A percentile compares a stretch with the other conserved stretches of the same genome.
phyloP scores from a whole-genome alignment of 2,113 vertebrate genomes.

The Monopterus albus region DNA sequence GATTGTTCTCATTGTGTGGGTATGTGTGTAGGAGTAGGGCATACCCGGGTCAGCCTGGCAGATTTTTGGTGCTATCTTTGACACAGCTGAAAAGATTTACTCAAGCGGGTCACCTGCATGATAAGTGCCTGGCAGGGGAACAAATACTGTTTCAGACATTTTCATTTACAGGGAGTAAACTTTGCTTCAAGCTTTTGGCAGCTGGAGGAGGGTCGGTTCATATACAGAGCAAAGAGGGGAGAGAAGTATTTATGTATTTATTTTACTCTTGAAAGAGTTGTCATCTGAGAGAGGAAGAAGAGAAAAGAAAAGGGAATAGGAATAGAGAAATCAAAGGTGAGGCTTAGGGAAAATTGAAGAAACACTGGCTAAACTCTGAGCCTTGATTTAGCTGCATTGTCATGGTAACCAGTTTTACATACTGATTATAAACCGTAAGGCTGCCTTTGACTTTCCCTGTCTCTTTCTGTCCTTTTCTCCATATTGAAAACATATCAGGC shows the following conservation, averaged over 20 bases:
- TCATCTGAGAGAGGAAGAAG: conserved; percentile 39
- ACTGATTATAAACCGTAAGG: conserved; percentile 39
- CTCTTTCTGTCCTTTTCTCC: conserved; percentile 34
- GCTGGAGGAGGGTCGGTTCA: conserved; percentile 33
- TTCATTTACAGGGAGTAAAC: conserved; percentile 65
- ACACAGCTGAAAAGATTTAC: conserved; percentile 76
- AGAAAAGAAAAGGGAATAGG: conserved; percentile 27
- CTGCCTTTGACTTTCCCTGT: conserved; percentile 19
- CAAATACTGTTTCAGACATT: conserved; percentile 66
- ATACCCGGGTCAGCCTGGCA: conserved; percentile 63
- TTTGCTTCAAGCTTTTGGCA: conserved; percentile 60
- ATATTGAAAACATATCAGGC: conserved; percentile 74
- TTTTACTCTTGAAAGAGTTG: conserved; percentile 53
- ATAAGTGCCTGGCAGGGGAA: conserved; percentile 73
- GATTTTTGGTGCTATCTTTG: conserved; percentile 66
- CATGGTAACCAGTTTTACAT: conserved; percentile 48
- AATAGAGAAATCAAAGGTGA: conserved; percentile 44
- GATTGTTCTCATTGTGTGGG: conserved; percentile 1
- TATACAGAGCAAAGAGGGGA: conserved; percentile 20
- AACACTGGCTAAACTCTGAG: not conserved
- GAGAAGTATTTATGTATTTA: conserved; percentile 46
- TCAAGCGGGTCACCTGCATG: conserved; percentile 73
- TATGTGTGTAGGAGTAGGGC: conserved; percentile 26
- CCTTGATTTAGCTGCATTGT: conserved; percentile 2
- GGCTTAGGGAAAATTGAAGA: conserved; percentile 9